Base-by-base conservation (phyloP, 2,797 vertebrate genomes). In the Anolis apletophallus region DNA sequence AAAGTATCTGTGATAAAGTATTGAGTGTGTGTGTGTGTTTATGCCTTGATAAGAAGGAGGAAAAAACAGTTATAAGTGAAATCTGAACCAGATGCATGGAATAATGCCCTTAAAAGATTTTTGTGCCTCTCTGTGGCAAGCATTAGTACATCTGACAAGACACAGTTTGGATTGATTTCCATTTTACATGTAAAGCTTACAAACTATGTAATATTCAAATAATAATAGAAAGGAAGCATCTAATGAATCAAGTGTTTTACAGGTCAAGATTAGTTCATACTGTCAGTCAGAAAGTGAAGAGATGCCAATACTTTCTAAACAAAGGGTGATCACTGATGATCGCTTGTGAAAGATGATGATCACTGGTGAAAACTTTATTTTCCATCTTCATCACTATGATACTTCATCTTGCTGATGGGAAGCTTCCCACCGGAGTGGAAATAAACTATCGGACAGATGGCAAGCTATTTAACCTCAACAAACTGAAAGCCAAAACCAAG, bases 91-190 rank as follows among this genome's bases (percentile, higher is more conserved):
- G 54, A 29, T 40, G 13, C 54, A 57, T 14, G 23, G 7, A 57
- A 40, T 40, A 76, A 61, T 46, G n/a, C 8, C 55, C 29, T 59
- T 21, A 68, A 84, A 89, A 85, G 86, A 84, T 85, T 80, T 83
- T 17, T 74, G 84, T 87, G 79, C 23, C 34, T 19, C 16, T 80
- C 36, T 16, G 32, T 52, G 26, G 4, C 59, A 75, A 75, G 19
- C 21, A 8, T 87, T 0, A 67, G 84, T 91, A 32, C 0, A 40
- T 59, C 69, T 81, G 87, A 77, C 88, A 76, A 10, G 72, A 21
- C 13, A 14, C 34, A 26, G 55, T 8, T 1, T 61, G 5, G 34
- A 26, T 40, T 16, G 5, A 19, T 57, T 59, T 32, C 7, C 26
- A 32, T 61, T 26, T 61, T 78, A 57, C 21, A 6, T 4, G 16